Evolutionary conservation across 2,113 vertebrate genomes (phyloP).

Genomic region (Pteropus alecto): DNA sequence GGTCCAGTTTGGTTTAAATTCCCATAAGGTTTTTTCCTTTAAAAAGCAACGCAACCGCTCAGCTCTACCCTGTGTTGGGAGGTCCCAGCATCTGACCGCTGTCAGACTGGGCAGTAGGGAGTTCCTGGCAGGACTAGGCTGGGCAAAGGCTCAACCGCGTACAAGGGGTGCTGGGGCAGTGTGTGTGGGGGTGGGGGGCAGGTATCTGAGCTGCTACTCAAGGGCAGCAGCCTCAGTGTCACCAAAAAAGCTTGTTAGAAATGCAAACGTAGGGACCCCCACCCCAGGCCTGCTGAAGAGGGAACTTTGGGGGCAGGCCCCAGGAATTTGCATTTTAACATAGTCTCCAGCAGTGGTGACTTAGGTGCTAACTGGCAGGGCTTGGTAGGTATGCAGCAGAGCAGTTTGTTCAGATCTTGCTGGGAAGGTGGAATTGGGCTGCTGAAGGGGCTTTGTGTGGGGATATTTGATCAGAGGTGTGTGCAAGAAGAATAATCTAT

Average conservation of each 20-base stretch:
- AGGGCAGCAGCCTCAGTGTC: background rate
- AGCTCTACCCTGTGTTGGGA: conserved; percentile 5
- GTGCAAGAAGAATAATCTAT: background rate
- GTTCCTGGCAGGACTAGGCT: background rate
- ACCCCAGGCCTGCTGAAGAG: background rate
- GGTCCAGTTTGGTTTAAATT: background rate
- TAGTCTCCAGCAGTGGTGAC: background rate
- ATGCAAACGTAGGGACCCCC: background rate
- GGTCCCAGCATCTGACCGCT: background rate
- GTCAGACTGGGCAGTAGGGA: background rate
- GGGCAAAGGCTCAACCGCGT: background rate
- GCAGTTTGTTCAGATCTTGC: background rate
- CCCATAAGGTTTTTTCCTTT: background rate
- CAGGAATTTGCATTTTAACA: background rate
- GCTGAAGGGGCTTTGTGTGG: background rate
- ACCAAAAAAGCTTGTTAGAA: background rate
- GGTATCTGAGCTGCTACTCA: too few relatives aligned
- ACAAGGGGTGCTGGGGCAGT: background rate
- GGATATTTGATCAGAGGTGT: background rate
- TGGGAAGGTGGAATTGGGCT: background rate
- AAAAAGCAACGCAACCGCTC: background rate
- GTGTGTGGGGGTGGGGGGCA: rapidly evolving
- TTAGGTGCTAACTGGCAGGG: background rate
- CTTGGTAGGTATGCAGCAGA: background rate
- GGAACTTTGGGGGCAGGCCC: background rate